A percentile compares a stretch with the other conserved stretches of the same genome.
Evolutionary conservation across 2,888 invertebrate species (phyloP).

Genomic region (Neocrepidodera transversa): DNA sequence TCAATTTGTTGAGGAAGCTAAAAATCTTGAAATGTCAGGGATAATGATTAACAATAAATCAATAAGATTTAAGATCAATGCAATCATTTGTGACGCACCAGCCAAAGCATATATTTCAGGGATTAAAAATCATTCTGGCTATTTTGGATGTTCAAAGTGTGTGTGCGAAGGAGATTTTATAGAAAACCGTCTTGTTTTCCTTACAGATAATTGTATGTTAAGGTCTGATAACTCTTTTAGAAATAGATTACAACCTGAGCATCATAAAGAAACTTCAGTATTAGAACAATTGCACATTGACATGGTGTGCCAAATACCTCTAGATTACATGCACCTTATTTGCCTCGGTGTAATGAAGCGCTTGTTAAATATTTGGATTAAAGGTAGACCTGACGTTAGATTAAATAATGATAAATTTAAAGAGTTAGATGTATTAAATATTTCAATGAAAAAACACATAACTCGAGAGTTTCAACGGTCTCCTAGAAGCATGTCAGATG

Average conservation of each 20-base stretch:
- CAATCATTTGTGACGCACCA: constrained; percentile 45
- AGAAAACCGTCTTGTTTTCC: constrained; percentile 20
- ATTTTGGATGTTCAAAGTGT: constrained; percentile 44
- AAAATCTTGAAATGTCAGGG: background rate
- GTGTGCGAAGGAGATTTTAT: constrained; percentile 38
- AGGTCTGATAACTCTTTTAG: constrained; percentile 43
- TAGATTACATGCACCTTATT: constrained; percentile 45
- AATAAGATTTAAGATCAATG: constrained; percentile 23
- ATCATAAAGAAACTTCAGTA: constrained; percentile 38
- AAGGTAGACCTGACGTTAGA: constrained; percentile 22
- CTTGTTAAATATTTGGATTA: constrained; percentile 37
- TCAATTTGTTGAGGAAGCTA: constrained; percentile 40
- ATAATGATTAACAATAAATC: background rate
- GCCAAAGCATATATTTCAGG: constrained; percentile 40
- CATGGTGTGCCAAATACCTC: constrained; percentile 43
- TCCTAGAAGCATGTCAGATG: constrained; percentile 27
- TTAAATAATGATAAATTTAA: constrained; percentile 18
- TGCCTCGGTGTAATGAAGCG: constrained; percentile 44
- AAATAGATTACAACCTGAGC: constrained; percentile 37
- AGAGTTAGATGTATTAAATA: background rate
- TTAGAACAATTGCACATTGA: constrained; percentile 40
- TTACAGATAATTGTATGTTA: constrained; percentile 30
- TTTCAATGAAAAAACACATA: background rate
- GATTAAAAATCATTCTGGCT: constrained; percentile 41
- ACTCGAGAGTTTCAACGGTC: background rate